Base-by-base conservation (phyloP, 2,888 invertebrate genomes). In the Noctuana brunneofusca region DNA sequence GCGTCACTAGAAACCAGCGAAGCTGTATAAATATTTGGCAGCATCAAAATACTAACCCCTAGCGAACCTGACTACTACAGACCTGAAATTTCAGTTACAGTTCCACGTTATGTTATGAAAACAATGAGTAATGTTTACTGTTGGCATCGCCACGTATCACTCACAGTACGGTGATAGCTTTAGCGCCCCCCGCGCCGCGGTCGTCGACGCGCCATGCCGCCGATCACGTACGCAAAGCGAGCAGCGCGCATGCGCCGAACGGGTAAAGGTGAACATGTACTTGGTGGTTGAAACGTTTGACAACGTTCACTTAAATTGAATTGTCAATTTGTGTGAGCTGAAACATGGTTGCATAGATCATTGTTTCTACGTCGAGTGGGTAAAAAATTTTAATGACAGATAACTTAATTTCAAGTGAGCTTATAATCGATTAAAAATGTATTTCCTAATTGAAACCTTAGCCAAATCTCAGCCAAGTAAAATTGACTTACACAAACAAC, bases 171-270 rank as follows among this genome's bases (percentile, higher is more conserved):
- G 71, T 68, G 74, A 53, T 54, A 78, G 56, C 59, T 86, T 86
- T 83, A 86, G 84, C 81, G 49, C 50, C 63, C 68, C 73, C 72
- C 66, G 64, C 68, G 67, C 66, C 67, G 65, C 66, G 70, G 66
- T 64, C 66, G 66, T 68, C 16, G 16, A 27, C 35, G 66, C 69
- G 81, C 81, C 89, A 87, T 90, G 90, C 85, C 75, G 65, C 71
- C 35, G 83, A 89, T 90, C 90, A 90, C 90, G 90, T 90, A 90
- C 85, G 89, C 90, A 84, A 69, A 67, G 66, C 68, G 68, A 66
- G 62, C 70, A 75, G 38, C 46, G 85, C 89, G 89, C 88, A 84
- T 83, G 89, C 87, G 89, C 72, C 70, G 68, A 64, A 53, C 64
- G 58, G 63, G 66, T 32, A 32, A 53, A 53, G 59, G 22, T 11